These are phyloP conservation scores for Turnix velox DNA, from an alignment of 2,113 vertebrate species.

Conservation along the genomic window DNA sequence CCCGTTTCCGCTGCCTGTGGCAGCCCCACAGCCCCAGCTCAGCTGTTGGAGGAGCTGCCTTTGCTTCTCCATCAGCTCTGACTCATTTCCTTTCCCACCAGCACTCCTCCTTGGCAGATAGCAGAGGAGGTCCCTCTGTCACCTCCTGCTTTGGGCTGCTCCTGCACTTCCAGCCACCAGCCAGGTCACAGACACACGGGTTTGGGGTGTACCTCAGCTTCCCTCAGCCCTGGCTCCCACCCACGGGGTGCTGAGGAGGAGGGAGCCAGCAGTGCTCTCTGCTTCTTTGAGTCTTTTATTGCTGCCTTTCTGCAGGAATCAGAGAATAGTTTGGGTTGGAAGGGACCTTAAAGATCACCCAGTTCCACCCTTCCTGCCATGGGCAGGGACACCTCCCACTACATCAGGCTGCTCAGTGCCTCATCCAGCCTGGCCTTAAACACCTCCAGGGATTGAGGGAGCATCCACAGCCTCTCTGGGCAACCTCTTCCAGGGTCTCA, in stretches of 20 bases:
- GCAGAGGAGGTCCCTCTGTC: neutral
- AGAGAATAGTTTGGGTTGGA: no score
- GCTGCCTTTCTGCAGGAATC: neutral
- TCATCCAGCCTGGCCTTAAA: no score
- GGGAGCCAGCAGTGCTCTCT: neutral
- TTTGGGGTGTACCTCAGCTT: neutral
- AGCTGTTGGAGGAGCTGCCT: neutral
- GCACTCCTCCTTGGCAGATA: neutral
- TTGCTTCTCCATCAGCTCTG: neutral
- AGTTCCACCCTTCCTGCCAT: no score
- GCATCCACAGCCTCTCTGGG: no score
- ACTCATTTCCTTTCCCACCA: conserved; percentile 45
- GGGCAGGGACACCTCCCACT: no score
- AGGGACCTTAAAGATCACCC: no score
- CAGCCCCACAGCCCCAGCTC: neutral
- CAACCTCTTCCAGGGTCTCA: no score
- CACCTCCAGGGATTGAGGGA: no score
- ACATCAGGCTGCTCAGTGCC: no score
- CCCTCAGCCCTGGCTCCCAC: neutral
- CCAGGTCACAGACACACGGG: neutral
- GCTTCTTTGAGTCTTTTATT: neutral
- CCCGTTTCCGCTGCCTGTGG: neutral
- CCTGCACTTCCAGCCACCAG: neutral
- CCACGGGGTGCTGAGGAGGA: fast-evolving
- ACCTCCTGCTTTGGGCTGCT: neutral